Conservation (phyloP, 2,888 invertebrate genomes). For the Spisula subtruncata region DNA sequence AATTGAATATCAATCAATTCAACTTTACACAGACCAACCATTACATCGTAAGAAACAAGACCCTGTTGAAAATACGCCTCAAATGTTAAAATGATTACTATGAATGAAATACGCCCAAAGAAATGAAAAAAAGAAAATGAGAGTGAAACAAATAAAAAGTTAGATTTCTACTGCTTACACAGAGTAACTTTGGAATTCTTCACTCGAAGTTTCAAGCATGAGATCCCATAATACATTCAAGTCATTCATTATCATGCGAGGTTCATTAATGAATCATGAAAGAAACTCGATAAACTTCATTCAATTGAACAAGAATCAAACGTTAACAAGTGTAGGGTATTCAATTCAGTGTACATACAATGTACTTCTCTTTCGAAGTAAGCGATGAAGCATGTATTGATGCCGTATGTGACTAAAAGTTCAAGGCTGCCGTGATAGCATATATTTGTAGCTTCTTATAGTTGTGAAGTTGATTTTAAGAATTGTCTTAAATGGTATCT, state of each 20-base stretch:
- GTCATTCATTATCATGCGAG: not conserved
- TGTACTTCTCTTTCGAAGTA: not conserved
- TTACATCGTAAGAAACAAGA: not conserved
- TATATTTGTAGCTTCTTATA: too few species aligned
- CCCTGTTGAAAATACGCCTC: not conserved
- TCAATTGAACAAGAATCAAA: not conserved
- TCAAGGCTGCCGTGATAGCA: too few species aligned
- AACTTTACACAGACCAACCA: not conserved
- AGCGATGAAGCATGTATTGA: too few species aligned
- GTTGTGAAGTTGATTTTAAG: too few species aligned
- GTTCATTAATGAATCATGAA: not conserved
- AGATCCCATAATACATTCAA: not conserved
- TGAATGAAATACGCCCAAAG: not conserved
- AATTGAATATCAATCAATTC: too few species aligned
- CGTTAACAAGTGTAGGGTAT: too few species aligned
- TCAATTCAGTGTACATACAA: not conserved
- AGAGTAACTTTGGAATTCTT: not conserved
- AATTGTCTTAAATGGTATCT: too few species aligned
- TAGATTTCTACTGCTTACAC: not conserved
- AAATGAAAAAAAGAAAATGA: not conserved
- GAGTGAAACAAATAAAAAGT: not conserved
- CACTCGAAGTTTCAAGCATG: not conserved
- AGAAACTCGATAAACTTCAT: slow-evolving; percentile 3
- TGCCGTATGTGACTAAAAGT: too few species aligned
- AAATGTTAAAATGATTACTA: not conserved